These are phyloP conservation scores for Monopis laevigella DNA, from an alignment of 2,888 invertebrate genomes.

Conservation along the genomic window DNA sequence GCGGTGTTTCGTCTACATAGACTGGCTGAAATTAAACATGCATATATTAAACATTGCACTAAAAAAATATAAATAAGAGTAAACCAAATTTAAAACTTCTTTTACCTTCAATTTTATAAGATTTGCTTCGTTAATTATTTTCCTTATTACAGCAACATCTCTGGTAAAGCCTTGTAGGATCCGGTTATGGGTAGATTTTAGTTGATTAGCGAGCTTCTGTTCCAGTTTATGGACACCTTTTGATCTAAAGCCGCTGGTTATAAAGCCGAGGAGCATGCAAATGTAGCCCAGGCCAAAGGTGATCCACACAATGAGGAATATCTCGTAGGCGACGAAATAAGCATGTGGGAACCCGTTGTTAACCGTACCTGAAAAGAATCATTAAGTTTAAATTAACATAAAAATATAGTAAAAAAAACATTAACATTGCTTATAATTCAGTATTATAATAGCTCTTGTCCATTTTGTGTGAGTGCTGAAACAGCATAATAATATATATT, in stretches of 20 bases:
- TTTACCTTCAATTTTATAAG: slow-evolving; percentile 82
- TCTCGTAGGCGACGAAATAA: slow-evolving; percentile 78
- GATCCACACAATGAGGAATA: slow-evolving; percentile 87
- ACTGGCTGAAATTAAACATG: slow-evolving; percentile 70
- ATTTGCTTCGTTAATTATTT: slow-evolving; percentile 83
- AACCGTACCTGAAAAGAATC: slow-evolving; percentile 46
- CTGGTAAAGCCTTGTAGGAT: slow-evolving; percentile 80
- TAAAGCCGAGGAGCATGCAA: slow-evolving; percentile 89
- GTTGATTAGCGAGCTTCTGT: slow-evolving; percentile 78
- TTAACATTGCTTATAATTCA: too few species aligned
- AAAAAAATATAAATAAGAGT: neutral
- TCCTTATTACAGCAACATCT: slow-evolving; percentile 76
- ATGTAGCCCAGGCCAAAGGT: slow-evolving; percentile 92
- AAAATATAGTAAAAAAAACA: slow-evolving; percentile 7
- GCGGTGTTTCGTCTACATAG: slow-evolving; percentile 70
- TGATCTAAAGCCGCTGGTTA: slow-evolving; percentile 79
- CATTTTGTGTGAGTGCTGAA: too few species aligned
- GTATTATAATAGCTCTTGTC: too few species aligned
- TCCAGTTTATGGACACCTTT: slow-evolving; percentile 79
- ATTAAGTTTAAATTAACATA: neutral
- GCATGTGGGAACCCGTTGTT: slow-evolving; percentile 66
- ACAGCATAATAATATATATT: too few species aligned
- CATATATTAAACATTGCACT: neutral
- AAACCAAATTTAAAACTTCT: neutral
- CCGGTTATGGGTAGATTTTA: slow-evolving; percentile 81